phyloP scores from a whole-genome alignment of 2,113 vertebrate species.

The Melanerpes formicivorus region DNA sequence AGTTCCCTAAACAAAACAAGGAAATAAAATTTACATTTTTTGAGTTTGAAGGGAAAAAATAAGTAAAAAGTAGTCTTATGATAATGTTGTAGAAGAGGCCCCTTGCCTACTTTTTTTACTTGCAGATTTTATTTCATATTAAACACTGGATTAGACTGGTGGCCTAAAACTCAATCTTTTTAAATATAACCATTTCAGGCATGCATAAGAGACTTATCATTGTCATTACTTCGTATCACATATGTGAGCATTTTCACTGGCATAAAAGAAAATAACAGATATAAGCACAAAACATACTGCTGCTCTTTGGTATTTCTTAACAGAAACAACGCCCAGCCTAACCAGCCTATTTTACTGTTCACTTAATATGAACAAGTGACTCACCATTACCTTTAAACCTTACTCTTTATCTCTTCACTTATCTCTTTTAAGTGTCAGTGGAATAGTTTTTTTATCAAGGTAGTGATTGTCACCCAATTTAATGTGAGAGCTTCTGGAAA shows the following conservation, averaged over 20 bases:
- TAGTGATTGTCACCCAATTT: background rate
- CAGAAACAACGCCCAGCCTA: background rate
- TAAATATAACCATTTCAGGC: background rate
- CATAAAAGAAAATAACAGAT: background rate
- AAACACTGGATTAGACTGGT: background rate
- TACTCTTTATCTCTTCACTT: background rate
- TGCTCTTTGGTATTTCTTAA: background rate
- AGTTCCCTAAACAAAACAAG: background rate
- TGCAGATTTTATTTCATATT: background rate
- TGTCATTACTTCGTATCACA: background rate
- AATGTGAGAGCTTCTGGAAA: background rate
- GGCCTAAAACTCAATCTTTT: background rate
- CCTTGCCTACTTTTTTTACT: background rate
- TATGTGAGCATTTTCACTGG: background rate
- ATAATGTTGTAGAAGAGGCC: background rate
- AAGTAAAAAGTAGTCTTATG: background rate
- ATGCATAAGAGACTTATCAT: background rate
- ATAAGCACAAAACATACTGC: background rate
- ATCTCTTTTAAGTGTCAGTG: background rate
- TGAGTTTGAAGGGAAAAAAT: background rate
- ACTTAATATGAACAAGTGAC: background rate
- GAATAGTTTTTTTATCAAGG: slow-evolving; percentile 8
- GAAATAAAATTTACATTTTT: background rate
- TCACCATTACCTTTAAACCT: background rate
- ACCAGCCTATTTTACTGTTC: background rate